Conservation (phyloP, 2,113 vertebrate genomes). For the Eudyptes chrysolophus region DNA sequence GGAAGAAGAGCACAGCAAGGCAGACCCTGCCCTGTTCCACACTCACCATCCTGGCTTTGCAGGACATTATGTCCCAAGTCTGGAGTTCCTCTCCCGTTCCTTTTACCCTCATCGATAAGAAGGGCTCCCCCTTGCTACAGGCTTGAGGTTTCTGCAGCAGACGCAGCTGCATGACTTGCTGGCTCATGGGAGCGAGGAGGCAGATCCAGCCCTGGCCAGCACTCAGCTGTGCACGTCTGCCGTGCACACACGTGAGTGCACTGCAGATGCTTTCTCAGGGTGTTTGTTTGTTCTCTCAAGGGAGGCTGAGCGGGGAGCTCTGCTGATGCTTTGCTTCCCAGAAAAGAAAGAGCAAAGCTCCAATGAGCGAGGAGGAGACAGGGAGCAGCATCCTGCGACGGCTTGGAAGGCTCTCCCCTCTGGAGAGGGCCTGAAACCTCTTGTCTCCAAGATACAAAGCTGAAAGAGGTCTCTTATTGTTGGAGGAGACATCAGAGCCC, state of each 20-base stretch:
- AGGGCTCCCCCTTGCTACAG: not conserved
- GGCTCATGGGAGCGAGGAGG: not conserved
- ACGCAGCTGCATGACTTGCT: not conserved
- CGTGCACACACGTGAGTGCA: rapidly evolving
- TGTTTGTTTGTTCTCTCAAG: not conserved
- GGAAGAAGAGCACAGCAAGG: not conserved
- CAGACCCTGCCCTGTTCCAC: not conserved
- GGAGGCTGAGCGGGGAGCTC: not conserved
- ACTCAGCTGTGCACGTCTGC: not conserved
- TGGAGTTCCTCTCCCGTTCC: not conserved
- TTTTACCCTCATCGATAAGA: not conserved
- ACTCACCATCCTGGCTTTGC: not conserved
- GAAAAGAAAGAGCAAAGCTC: not conserved
- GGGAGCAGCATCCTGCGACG: not conserved
- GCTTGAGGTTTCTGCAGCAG: not conserved
- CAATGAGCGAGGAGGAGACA: not conserved
- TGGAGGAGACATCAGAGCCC: not conserved
- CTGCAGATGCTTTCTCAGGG: not conserved
- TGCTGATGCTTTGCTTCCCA: not conserved
- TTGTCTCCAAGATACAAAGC: not conserved
- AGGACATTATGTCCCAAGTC: not conserved
- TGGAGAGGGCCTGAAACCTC: not conserved
- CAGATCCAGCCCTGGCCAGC: not conserved
- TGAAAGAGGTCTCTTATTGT: not conserved
- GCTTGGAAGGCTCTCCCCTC: not conserved